Conservation (phyloP, 2,797 vertebrate species). For the Phrynocephalus vlangalii region DNA sequence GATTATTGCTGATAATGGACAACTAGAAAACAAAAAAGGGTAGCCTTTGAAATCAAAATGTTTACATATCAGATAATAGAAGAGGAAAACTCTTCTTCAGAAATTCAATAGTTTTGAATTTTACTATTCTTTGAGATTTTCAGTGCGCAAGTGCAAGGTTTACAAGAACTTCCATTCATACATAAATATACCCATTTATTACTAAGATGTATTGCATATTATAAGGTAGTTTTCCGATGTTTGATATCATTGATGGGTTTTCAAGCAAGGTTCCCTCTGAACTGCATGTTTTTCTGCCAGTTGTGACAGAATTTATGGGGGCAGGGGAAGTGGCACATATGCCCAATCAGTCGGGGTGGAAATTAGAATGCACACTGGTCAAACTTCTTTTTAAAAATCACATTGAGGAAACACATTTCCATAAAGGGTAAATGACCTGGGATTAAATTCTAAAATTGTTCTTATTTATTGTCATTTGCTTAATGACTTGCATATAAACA, state of each 20-base stretch:
- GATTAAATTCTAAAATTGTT: neutral
- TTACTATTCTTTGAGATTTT: constrained; percentile 37
- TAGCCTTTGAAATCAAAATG: constrained; percentile 38
- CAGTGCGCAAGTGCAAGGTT: neutral
- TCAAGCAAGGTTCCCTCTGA: neutral
- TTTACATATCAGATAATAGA: constrained; percentile 12
- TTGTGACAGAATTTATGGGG: too few species aligned
- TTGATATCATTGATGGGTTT: neutral
- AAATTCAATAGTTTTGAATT: constrained; percentile 50
- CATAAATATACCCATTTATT: neutral
- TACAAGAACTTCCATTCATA: constrained; percentile 33
- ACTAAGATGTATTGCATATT: constrained; percentile 9
- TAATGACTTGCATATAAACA: neutral
- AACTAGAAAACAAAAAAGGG: constrained; percentile 60
- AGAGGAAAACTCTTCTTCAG: constrained; percentile 61
- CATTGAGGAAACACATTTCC: neutral
- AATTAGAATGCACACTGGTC: too few species aligned
- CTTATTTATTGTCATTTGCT: neutral
- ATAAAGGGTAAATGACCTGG: neutral
- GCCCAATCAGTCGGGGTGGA: too few species aligned
- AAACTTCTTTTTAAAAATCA: neutral
- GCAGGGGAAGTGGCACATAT: too few species aligned
- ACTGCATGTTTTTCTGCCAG: too few species aligned
- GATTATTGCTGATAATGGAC: constrained; percentile 53
- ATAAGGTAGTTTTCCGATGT: constrained; percentile 11